Evolutionary conservation across 1,140 invertebrate genomes (phyloP).

Genomic region (Mercenaria mercenaria): DNA sequence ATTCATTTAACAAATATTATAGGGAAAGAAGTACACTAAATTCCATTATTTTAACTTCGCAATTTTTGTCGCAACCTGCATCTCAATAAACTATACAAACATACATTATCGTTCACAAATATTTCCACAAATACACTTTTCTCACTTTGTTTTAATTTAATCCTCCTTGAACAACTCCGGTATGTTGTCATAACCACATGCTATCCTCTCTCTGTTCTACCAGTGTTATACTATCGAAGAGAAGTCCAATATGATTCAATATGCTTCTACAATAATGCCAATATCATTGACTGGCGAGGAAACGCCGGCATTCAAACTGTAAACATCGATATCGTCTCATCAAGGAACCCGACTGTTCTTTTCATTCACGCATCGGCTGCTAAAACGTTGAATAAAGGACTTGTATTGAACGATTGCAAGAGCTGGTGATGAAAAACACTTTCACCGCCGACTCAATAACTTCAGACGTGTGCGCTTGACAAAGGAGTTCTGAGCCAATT

Average conservation of each 20-base stretch:
- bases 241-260: neutral
- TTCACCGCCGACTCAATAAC: neutral
- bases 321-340: constrained; percentile 1
- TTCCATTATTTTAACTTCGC: too few species aligned
- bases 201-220: neutral
- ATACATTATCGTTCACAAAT: too few species aligned
- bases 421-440: neutral
- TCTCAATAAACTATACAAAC: too few species aligned
- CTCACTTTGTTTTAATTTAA: neutral
- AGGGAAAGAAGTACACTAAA: too few species aligned
- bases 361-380: neutral
- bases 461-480: neutral
- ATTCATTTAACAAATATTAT: too few species aligned
- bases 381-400: neutral
- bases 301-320: constrained; percentile 2
- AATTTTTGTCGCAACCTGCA: too few species aligned
- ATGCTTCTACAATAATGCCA: constrained; percentile 10
- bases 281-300: neutral
- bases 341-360: constrained; percentile 11
- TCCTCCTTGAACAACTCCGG: neutral
- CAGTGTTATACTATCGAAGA: neutral
- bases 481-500: constrained; percentile 8
- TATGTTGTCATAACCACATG: neutral
- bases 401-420: neutral
- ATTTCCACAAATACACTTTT: neutral